Conservation (phyloP, 2,113 vertebrate species). For the Lophius piscatorius region DNA sequence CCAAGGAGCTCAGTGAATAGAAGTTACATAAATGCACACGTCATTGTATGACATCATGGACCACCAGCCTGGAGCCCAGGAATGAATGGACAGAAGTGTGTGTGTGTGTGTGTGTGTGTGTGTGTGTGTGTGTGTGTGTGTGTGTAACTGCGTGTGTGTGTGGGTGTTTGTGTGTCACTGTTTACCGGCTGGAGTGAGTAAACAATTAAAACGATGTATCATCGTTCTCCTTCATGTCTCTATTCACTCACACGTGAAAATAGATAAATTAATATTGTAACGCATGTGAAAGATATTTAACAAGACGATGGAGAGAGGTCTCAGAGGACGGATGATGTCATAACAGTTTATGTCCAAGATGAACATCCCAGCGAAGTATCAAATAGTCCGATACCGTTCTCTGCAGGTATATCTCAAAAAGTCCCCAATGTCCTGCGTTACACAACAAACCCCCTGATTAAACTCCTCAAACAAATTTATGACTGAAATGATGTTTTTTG, state of each 20-base stretch:
- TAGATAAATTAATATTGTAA: constrained; percentile 24
- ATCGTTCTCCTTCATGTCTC: constrained; percentile 16
- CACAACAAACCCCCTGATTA: too few relatives aligned
- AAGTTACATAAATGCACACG: constrained; percentile 69
- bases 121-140: constrained; percentile 15
- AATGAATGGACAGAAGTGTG: too few relatives aligned
- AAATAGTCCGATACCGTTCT: too few relatives aligned
- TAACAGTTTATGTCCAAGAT: too few relatives aligned
- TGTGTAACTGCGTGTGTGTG: constrained; percentile 13
- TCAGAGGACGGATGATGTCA: too few relatives aligned
- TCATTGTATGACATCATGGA: constrained; percentile 71
- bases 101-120: constrained; percentile 47
- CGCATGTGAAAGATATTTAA: too few relatives aligned
- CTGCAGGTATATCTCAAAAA: too few relatives aligned
- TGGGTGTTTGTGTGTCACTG: constrained; percentile 24
- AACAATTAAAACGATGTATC: constrained; percentile 35
- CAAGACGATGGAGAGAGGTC: too few relatives aligned
- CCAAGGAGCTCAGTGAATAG: constrained; percentile 51
- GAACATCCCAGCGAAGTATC: too few relatives aligned
- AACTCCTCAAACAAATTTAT: too few relatives aligned
- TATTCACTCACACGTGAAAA: constrained; percentile 1
- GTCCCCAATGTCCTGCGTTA: too few relatives aligned
- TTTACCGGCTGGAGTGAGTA: constrained; percentile 39
- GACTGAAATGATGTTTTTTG: too few relatives aligned
- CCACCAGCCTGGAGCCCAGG: constrained; percentile 48